Base-by-base conservation (phyloP, 2,888 invertebrate genomes). In the Allacma fusca region DNA sequence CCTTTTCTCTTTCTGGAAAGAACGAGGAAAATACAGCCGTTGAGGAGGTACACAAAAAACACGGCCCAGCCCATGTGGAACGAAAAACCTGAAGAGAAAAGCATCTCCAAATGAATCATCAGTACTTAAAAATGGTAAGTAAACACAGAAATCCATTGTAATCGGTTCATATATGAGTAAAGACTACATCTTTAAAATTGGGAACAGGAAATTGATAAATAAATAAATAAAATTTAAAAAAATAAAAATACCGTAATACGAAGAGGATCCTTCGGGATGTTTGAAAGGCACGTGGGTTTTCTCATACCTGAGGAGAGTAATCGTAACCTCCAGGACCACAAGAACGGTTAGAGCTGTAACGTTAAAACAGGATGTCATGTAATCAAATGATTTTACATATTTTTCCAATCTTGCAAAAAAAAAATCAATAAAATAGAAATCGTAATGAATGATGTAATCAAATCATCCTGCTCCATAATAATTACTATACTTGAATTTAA, bases 1-100 rank as follows among this genome's bases (percentile, higher is more conserved):
- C 94, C 92, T 89, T 95, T 95, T 87, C 93, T 91, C 86, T 95
- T 95, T 78, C 92, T 91, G 0, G 94, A 94, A 86, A 91, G 93
- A 87, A 93, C 89, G 83, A 95, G 90, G 86, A 95, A 95, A 73
- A 92, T 89, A 13, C 91, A 88, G 0, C 92, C 92, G 16, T 93
- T 90, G 59, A 90, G 86, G 13, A 92, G 85, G 86, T 93, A 93
- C 71, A 91, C 88, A 28, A 90, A 87, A 78, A 94, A 93, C 0
- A 93, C 93, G 80, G 93, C 89, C 93, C 94, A 94, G 40, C 93
- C 93, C 84, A 93, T 86, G 86, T 90, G 90, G 85, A 92, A 90
- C 72, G 93, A 93, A 85, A 90, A 91, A 81, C 84, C 84, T 81
- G 62, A 13, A 62, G 26, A 50, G 9, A 50, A 50, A 50, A 16